phyloP scores from a whole-genome alignment of 2,113 vertebrate species.

The Gopherus flavomarginatus region DNA sequence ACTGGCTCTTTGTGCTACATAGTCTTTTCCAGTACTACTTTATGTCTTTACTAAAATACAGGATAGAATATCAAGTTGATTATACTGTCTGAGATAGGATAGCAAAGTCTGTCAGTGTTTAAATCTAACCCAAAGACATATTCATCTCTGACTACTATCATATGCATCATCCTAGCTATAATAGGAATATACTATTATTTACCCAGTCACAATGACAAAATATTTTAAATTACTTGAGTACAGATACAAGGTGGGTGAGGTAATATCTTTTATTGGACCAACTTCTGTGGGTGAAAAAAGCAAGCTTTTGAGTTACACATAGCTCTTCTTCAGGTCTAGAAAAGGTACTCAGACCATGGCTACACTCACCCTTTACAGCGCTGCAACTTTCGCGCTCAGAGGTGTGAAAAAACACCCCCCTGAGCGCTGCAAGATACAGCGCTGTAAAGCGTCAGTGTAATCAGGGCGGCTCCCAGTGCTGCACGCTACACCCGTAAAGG shows the following conservation, averaged over 20 bases:
- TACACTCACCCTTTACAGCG: too few relatives aligned
- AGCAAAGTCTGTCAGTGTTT: not conserved
- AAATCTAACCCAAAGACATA: not conserved
- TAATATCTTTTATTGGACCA: not conserved
- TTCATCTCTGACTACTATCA: not conserved
- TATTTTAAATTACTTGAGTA: not conserved
- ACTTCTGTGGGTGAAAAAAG: not conserved
- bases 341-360: not conserved
- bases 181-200: not conserved
- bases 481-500: too few relatives aligned
- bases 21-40: not conserved
- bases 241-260: not conserved
- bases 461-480: too few relatives aligned
- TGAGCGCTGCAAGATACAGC: too few relatives aligned
- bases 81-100: not conserved
- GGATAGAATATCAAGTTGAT: not conserved
- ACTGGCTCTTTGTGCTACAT: accelerated
- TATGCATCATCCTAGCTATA: not conserved
- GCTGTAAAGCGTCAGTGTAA: too few relatives aligned
- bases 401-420: too few relatives aligned
- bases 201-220: not conserved
- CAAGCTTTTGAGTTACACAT: not conserved
- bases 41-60: not conserved
- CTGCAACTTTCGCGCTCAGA: too few relatives aligned
- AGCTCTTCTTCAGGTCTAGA: not conserved